phyloP scores from a whole-genome alignment of 2,797 vertebrate species.

The Acanthopagrus latus region DNA sequence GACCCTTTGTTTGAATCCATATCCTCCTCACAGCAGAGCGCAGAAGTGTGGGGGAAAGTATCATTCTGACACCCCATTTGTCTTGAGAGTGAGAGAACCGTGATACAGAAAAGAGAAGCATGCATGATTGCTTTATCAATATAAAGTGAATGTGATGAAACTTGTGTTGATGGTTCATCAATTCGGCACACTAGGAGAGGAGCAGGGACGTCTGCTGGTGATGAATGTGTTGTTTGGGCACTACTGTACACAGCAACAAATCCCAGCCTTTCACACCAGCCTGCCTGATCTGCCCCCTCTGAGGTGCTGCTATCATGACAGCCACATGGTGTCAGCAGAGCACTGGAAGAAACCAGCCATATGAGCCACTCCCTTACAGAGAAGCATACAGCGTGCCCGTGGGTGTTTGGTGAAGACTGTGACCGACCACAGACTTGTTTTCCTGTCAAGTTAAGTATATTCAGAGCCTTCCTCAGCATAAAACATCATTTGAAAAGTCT shows the following conservation, averaged over 20 bases:
- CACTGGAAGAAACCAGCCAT: conserved; percentile 1
- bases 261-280: conserved; percentile 23
- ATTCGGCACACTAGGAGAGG: conserved; percentile 65
- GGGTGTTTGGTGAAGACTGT: not conserved
- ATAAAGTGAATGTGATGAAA: conserved; percentile 78
- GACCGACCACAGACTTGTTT: not conserved
- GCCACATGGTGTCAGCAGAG: conserved; percentile 74
- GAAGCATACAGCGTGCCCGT: conserved; percentile 14
- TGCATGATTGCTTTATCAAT: conserved; percentile 84
- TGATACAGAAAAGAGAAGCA: conserved; percentile 69
- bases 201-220: conserved; percentile 61
- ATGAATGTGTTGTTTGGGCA: conserved; percentile 75
- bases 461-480: not conserved
- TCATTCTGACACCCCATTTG: conserved; percentile 73
- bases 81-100: conserved; percentile 62
- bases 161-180: conserved; percentile 78
- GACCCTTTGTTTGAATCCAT: conserved; percentile 20
- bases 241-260: conserved; percentile 49
- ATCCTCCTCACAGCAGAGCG: conserved; percentile 41
- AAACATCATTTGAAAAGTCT: too few relatives aligned
- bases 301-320: not conserved
- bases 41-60: conserved; percentile 20
- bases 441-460: not conserved
- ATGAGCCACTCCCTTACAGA: conserved; percentile 40
- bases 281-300: not conserved